phyloP scores from a whole-genome alignment of 2,113 vertebrate genomes.

The mouse (Mus musculus) region GRCm39 chr12:107183001-107183500 shows the following conservation, averaged over 20 bases:
- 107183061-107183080: accelerated
- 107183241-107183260: accelerated
- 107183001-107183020: background rate
- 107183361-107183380: accelerated
- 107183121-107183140: background rate
- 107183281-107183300: background rate
- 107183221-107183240: accelerated
- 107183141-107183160: too few relatives aligned
- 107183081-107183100: background rate
- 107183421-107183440: accelerated
- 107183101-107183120: too few relatives aligned
- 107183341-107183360: too few relatives aligned
- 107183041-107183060: too few relatives aligned
- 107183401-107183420: accelerated
- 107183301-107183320: accelerated
- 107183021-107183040: accelerated
- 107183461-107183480: accelerated
- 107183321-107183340: background rate
- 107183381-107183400: accelerated
- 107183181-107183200: background rate
- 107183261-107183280: accelerated
- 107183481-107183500: background rate
- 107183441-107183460: too few relatives aligned
- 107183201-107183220: background rate
- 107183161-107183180: accelerated